Evolutionary conservation across 2,888 invertebrate species (phyloP).

Genomic region (Lepidochrysops patricia): DNA sequence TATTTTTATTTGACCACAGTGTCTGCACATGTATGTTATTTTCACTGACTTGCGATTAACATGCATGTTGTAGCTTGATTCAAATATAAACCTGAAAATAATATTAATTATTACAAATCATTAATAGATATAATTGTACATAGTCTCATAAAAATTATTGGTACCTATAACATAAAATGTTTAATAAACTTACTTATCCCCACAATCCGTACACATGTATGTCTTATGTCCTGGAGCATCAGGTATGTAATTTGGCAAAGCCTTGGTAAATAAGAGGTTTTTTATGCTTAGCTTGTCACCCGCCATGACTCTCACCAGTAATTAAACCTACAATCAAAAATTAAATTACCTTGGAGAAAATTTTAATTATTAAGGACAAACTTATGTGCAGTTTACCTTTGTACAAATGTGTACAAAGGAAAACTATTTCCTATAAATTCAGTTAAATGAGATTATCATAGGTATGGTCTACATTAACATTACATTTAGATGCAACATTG

Average conservation of each 20-base stretch:
- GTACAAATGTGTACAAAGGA: too few relatives aligned
- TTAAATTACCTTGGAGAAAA: too few relatives aligned
- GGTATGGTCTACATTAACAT: too few relatives aligned
- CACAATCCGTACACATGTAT: slow-evolving; percentile 69
- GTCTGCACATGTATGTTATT: slow-evolving; percentile 51
- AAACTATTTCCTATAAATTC: too few relatives aligned
- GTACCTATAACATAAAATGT: slow-evolving; percentile 11
- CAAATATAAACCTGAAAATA: slow-evolving; percentile 54
- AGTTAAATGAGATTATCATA: too few relatives aligned
- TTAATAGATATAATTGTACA: slow-evolving; percentile 1
- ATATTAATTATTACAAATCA: slow-evolving; percentile 7
- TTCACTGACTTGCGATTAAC: slow-evolving; percentile 57
- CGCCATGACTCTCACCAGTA: slow-evolving; percentile 12
- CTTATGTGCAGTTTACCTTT: too few relatives aligned
- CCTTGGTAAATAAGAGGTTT: slow-evolving; percentile 55
- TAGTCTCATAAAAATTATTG: too few relatives aligned
- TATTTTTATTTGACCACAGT: slow-evolving; percentile 43
- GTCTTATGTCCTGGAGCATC: slow-evolving; percentile 47
- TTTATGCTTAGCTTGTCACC: slow-evolving; percentile 52
- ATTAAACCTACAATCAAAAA: background rate
- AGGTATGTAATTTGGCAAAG: slow-evolving; percentile 50
- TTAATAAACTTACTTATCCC: slow-evolving; percentile 65
- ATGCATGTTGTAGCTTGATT: slow-evolving; percentile 53
- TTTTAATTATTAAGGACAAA: too few relatives aligned
- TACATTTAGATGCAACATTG: too few relatives aligned